Evolutionary conservation across 2,797 vertebrate species (phyloP).

Genomic region (Molossus molossus): DNA sequence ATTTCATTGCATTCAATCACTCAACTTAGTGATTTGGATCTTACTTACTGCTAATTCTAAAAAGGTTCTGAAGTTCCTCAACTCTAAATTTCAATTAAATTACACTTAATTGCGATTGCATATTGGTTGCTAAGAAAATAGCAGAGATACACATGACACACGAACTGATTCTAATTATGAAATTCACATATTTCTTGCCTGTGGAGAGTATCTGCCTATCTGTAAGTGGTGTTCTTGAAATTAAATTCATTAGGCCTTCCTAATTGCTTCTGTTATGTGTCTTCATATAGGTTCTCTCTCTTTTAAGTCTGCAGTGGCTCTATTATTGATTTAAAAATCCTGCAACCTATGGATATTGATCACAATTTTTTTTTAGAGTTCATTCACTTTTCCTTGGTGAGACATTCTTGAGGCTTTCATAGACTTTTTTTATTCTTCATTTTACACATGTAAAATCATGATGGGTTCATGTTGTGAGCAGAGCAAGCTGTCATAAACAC

Average conservation of each 20-base stretch:
- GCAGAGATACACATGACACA: not conserved
- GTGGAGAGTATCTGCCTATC: not conserved
- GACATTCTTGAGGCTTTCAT: not conserved
- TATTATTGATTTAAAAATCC: not conserved
- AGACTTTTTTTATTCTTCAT: not conserved
- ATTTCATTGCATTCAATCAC: conserved; percentile 8
- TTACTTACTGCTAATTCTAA: not conserved
- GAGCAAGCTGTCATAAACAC: not conserved
- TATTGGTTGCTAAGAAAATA: conserved; percentile 12
- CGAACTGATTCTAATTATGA: not conserved
- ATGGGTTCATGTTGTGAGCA: not conserved
- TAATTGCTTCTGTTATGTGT: not conserved
- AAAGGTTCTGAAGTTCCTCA: not conserved
- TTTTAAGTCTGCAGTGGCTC: not conserved
- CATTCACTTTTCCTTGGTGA: not conserved
- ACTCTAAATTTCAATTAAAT: conserved; percentile 56
- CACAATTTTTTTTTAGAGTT: not conserved
- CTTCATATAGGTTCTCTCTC: not conserved
- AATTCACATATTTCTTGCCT: not conserved
- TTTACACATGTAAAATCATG: not conserved
- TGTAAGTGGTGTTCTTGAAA: not conserved
- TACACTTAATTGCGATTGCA: conserved; percentile 13
- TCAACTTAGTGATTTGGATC: not conserved
- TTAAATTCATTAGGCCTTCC: not conserved
- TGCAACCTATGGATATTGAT: not conserved